Conservation (phyloP, 2,113 vertebrate genomes). For the Phrynosoma blainvillii region DNA sequence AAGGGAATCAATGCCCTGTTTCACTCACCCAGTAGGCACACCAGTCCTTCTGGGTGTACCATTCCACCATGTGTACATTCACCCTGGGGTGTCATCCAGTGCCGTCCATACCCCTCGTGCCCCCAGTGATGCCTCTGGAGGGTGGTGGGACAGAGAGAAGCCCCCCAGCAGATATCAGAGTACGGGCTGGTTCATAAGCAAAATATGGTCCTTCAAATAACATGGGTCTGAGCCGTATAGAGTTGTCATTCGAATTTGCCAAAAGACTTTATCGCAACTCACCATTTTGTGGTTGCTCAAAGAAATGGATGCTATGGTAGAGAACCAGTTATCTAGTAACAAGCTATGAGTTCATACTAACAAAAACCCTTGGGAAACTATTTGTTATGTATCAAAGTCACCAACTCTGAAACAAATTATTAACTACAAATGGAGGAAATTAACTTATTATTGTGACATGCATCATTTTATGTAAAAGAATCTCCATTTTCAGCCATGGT, state of each 20-base stretch:
- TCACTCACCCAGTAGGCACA: too few relatives aligned
- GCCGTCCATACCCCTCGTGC: too few relatives aligned
- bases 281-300: rapidly evolving
- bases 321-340: neutral
- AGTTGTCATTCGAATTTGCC: neutral
- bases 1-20: too few relatives aligned
- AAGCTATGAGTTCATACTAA: neutral
- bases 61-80: too few relatives aligned
- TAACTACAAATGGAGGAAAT: conserved; percentile 64
- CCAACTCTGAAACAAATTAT: conserved; percentile 52
- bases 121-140: too few relatives aligned
- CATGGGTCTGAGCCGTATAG: too few relatives aligned
- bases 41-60: too few relatives aligned
- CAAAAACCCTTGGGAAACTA: conserved; percentile 21
- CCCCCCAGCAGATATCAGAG: too few relatives aligned
- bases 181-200: too few relatives aligned
- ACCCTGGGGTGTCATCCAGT: too few relatives aligned
- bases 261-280: neutral
- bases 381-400: conserved; percentile 53
- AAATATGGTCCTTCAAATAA: too few relatives aligned
- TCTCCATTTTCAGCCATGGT: conserved; percentile 9
- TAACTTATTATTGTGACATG: conserved; percentile 43
- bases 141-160: too few relatives aligned
- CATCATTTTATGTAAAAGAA: conserved; percentile 43
- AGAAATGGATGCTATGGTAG: neutral